Evolutionary conservation across 23 tunicate species (phyloP), one percentile per base, ranked within the genome.

Genomic region (Styela clava): DNA sequence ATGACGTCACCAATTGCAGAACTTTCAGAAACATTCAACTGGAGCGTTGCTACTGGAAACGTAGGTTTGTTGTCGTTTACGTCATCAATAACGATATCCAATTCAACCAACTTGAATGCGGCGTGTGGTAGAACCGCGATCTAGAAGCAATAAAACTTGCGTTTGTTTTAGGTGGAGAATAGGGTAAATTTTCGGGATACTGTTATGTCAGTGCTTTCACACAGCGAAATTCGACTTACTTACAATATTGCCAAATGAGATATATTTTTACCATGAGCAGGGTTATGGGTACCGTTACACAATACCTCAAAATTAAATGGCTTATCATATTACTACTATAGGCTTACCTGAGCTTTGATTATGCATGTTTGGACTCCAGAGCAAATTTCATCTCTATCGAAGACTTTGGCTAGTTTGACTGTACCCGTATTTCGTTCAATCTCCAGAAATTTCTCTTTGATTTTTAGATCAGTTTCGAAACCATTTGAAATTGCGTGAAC

Each of bases 61-160:
- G 18, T 64, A 19, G 95, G 95, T 5, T 51, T 22, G 74, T 89
- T 89, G 85, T 89, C 95, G 67, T 89, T 89, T 19, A 89, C 83
- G 83, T 89, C 95, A 74, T 85, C 89, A 74, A 89, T 77, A 3
- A 79, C 61, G 33, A 85, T 88, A 78, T 89, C 71, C 23, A 89
- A 81, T 26, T 83, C 51, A 1, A 89, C 69, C 44, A 89, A 29
- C 31, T 52, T 0, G 16, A 52, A 76, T 16, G 26, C 32, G 30
- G 35, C 52, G 16, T 32, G 78, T 16, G 52, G 78, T 20, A 73
- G 69, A 16, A 33, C 44, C 0, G 26, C 52, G 19, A 73, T 1
- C 51, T 34, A n/a, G 26, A 69, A 19, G 21, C n/a, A 69, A 24
- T 24, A 23, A 1, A 22, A 69, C 26, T 26, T 19, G 19, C n/a